A percentile compares a stretch with the other conserved stretches of the same genome.
Conservation (phyloP, 2,113 vertebrate species). For the Fulmarus glacialis region DNA sequence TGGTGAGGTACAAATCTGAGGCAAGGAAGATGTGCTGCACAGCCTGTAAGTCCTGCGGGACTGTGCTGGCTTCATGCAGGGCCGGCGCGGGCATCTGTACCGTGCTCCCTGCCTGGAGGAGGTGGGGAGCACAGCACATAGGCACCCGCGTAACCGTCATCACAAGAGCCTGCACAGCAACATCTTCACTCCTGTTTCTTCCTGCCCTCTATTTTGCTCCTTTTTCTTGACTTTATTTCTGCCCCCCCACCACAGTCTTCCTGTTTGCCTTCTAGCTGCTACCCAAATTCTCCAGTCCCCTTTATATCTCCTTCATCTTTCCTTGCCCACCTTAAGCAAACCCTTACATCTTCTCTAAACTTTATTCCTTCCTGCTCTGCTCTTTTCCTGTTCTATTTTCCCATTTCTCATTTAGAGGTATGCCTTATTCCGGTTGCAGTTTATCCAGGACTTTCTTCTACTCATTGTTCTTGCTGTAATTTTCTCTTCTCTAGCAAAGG, state of each 20-base stretch:
- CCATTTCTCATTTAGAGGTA: neutral
- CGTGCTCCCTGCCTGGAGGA: neutral
- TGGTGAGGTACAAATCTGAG: neutral
- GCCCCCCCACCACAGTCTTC: neutral
- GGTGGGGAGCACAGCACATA: neutral
- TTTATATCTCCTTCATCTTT: neutral
- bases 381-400: neutral
- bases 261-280: neutral
- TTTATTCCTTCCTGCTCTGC: neutral
- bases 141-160: fast-evolving
- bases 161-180: neutral
- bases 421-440: neutral
- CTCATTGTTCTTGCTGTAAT: neutral
- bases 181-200: neutral
- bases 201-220: neutral
- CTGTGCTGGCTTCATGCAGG: neutral
- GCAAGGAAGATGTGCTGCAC: neutral
- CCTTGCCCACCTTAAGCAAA: neutral
- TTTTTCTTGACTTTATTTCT: neutral
- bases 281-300: neutral
- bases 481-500: neutral
- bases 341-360: neutral
- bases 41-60: neutral
- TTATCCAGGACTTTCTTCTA: neutral
- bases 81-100: fast-evolving